phyloP scores from a whole-genome alignment of 92 coral and sea anemone genomes.

The Pocillopora grandis region DNA sequence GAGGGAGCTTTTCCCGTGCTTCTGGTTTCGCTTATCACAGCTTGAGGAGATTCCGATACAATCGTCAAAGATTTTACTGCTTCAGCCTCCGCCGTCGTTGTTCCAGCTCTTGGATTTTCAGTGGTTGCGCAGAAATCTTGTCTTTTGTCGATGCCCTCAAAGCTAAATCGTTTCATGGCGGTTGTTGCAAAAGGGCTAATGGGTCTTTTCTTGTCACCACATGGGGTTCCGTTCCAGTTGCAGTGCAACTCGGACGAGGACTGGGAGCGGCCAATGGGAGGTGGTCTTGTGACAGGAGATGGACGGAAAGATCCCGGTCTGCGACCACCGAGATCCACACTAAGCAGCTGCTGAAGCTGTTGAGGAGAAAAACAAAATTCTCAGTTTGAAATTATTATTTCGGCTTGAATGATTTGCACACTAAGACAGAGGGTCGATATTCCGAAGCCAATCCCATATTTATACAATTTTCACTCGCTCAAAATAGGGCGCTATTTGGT shows the following conservation, averaged over 20 bases:
- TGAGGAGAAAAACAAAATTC: not conserved
- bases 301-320: slow-evolving; percentile 51
- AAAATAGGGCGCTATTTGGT: too few relatives aligned
- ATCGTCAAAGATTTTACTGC: not conserved
- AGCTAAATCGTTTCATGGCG: slow-evolving; percentile 21
- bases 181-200: slow-evolving; percentile 28
- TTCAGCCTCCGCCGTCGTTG: slow-evolving; percentile 2
- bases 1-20: not conserved
- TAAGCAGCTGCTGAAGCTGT: slow-evolving; percentile 65
- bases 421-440: too few relatives aligned
- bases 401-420: too few relatives aligned
- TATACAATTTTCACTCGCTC: too few relatives aligned
- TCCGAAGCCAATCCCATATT: too few relatives aligned
- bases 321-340: slow-evolving; percentile 68
- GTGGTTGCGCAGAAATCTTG: not conserved
- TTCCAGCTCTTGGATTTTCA: not conserved
- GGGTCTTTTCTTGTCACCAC: slow-evolving; percentile 5
- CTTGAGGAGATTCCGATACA: slow-evolving; percentile 1
- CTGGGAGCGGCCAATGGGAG: slow-evolving; percentile 79
- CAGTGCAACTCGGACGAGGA: slow-evolving; percentile 57
- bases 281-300: slow-evolving; percentile 51
- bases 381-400: too few relatives aligned
- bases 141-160: slow-evolving; percentile 4
- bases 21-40: not conserved
- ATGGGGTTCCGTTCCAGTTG: not conserved